These are phyloP conservation scores for Pseudococcus longispinus DNA, from an alignment of 2,888 invertebrate genomes.

Conservation along the genomic window DNA sequence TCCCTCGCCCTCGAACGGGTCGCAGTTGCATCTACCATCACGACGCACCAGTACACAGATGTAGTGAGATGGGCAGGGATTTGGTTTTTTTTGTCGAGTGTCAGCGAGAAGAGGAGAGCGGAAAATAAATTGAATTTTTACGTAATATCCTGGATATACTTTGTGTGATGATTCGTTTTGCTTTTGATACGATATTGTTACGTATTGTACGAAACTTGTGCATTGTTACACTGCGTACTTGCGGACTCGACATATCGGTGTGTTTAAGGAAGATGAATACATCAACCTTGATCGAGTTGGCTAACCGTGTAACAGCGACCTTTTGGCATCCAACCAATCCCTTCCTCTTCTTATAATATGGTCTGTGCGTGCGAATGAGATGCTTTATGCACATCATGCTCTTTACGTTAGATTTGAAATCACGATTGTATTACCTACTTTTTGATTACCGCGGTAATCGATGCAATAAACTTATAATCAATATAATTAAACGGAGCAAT, in stretches of 20 bases:
- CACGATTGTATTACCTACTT: background rate
- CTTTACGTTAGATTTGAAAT: background rate
- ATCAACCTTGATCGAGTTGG: constrained; percentile 55
- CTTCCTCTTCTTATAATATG: background rate
- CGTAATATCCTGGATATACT: constrained; percentile 20
- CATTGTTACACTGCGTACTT: constrained; percentile 13
- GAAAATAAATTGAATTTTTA: constrained; percentile 24
- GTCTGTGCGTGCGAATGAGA: background rate
- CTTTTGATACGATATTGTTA: background rate
- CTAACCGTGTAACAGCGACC: constrained; percentile 50
- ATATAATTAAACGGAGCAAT: background rate
- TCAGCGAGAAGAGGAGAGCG: background rate
- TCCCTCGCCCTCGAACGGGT: background rate
- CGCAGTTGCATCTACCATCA: background rate
- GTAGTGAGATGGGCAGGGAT: background rate
- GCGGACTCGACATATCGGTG: background rate
- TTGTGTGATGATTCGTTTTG: background rate
- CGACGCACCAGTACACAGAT: background rate
- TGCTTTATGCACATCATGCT: constrained; percentile 1
- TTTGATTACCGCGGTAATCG: constrained; percentile 3
- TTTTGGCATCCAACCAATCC: constrained; percentile 40
- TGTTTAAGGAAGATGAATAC: constrained; percentile 37
- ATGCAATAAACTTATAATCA: background rate
- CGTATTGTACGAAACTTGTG: constrained; percentile 10
- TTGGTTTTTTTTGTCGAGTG: background rate